phyloP scores from a whole-genome alignment of 1,140 invertebrate species.

The Drosophila ogumai region DNA sequence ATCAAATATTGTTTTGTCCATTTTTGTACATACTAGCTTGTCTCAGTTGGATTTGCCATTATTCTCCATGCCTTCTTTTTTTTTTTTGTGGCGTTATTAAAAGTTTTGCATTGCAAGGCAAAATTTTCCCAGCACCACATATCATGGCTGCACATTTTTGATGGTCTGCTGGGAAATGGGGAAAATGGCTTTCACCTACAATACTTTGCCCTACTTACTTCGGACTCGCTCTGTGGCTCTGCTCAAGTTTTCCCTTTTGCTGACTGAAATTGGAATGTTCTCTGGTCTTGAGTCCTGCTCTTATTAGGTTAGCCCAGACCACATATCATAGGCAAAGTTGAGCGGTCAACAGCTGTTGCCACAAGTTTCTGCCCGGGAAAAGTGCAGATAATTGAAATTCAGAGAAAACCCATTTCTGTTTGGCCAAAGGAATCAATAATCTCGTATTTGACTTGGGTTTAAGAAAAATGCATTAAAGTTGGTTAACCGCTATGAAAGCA shows the following conservation, averaged over 20 bases:
- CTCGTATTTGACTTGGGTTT: background rate
- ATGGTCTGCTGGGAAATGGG: conserved; percentile 47
- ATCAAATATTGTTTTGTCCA: conserved; percentile 60
- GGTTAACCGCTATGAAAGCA: background rate
- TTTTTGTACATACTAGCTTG: conserved; percentile 44
- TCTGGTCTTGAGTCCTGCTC: background rate
- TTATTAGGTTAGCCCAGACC: conserved; percentile 34
- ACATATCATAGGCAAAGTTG: conserved; percentile 27
- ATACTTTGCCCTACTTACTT: conserved; percentile 43
- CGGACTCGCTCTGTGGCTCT: background rate
- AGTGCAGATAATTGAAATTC: conserved; percentile 10
- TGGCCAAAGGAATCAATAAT: background rate
- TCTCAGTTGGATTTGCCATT: conserved; percentile 31
- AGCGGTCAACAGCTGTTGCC: conserved; percentile 31
- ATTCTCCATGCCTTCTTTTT: conserved; percentile 4
- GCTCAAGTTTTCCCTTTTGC: conserved; percentile 11
- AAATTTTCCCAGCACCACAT: conserved; percentile 20
- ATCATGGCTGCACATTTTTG: conserved; percentile 63
- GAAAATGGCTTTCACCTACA: conserved; percentile 22
- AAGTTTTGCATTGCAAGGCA: conserved; percentile 64
- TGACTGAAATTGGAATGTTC: conserved; percentile 3
- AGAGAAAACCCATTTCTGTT: background rate
- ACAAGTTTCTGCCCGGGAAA: conserved; percentile 15
- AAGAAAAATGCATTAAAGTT: background rate
- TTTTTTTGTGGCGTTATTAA: conserved; percentile 72